Base-by-base conservation (phyloP, 92 coral and sea anemone genomes). In the Nematostella vectensis region DNA sequence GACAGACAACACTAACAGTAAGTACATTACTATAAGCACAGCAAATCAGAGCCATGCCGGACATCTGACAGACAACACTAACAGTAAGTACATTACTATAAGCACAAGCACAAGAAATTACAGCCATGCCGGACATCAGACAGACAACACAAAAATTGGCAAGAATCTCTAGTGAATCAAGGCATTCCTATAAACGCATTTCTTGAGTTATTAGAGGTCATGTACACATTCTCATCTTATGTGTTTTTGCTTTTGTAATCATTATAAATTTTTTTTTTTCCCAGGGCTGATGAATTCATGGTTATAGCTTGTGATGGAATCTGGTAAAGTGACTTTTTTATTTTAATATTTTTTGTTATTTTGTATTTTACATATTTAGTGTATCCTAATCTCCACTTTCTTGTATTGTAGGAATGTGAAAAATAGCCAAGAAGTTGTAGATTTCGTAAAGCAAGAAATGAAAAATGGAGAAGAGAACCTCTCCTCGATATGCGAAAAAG, bases 261-360 rank as follows among this genome's bases (percentile, higher is more conserved):
- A n/a, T n/a, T n/a, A n/a, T n/a, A n/a, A n/a, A 12, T 39, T 31
- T 11, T 44, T 43, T 21, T 37, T n/a, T 50, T 40, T 63, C 27
- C 1, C 63, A 91, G 98, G 43, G 79, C 95, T 18, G 98, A 91
- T 53, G 77, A 91, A 49, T 91, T 91, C 53, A 68, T 91, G 76
- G 85, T 91, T 3, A 62, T 91, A 29, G 98, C 98, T 6, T 91
- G 98, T 66, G 98, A 91, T 68, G 98, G 98, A 42, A 91, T 91
- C 38, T 91, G 98, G 98, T 91, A 64, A 74, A 91, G 15, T 6
- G 15, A 39, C 11, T 44, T 18, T 53, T 23, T 3, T 2, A 6
- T 33, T 33, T 33, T 33, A 33, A n/a, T 21, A 19, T 51, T 51
- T 51, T 25, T 51, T 51, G 57, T 9, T 21, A 0, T 16, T 51